Conservation (phyloP, 2,797 vertebrate species). For the Microctenopoma lineatum region DNA sequence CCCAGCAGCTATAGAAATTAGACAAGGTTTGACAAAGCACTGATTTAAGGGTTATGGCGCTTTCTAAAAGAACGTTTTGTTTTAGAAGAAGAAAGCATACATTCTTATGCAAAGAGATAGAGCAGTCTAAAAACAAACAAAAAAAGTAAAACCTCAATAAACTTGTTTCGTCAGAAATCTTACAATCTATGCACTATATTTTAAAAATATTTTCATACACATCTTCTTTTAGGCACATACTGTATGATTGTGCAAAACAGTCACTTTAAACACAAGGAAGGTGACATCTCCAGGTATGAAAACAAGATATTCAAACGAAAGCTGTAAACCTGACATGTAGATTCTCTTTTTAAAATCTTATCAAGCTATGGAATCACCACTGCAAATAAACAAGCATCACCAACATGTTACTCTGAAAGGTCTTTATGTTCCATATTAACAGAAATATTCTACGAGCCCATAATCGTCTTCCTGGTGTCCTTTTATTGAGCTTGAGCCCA, state of each 20-base stretch:
- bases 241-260: slow-evolving; percentile 62
- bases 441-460: slow-evolving; percentile 67
- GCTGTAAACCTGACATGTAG: slow-evolving; percentile 27
- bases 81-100: slow-evolving; percentile 38
- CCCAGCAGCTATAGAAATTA: slow-evolving; percentile 53
- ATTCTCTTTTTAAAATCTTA: slow-evolving; percentile 10
- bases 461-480: slow-evolving; percentile 53
- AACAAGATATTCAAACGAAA: slow-evolving; percentile 30
- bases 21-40: slow-evolving; percentile 56
- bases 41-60: slow-evolving; percentile 62
- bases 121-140: slow-evolving; percentile 33
- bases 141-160: slow-evolving; percentile 42
- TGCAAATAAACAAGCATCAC: slow-evolving; percentile 50
- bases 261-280: slow-evolving; percentile 51
- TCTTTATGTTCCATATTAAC: slow-evolving; percentile 34
- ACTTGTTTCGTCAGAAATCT: slow-evolving; percentile 32
- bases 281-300: slow-evolving; percentile 45
- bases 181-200: slow-evolving; percentile 47
- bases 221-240: slow-evolving; percentile 74
- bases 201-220: slow-evolving; percentile 64
- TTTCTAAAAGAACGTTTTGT: slow-evolving; percentile 41
- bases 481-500: slow-evolving; percentile 41
- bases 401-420: slow-evolving; percentile 32
- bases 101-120: slow-evolving; percentile 36
- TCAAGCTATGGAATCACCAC: slow-evolving; percentile 44